Evolutionary conservation across 2,888 invertebrate species (phyloP).

Genomic region (Philereme vetulata): DNA sequence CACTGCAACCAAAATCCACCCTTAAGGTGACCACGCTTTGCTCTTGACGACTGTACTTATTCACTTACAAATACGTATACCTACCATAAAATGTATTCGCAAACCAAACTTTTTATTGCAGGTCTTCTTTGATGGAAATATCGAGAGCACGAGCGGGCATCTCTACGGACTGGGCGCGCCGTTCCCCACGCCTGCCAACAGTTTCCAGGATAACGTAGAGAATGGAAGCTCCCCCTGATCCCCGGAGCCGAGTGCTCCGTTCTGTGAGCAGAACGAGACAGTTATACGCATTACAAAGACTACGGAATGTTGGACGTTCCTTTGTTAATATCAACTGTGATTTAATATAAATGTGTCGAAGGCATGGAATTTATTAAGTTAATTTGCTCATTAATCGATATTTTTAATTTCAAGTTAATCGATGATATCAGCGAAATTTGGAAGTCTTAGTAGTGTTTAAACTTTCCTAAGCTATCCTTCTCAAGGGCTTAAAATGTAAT

Average conservation of each 20-base stretch:
- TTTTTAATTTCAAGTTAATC: too few species aligned
- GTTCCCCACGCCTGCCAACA: conserved; percentile 89
- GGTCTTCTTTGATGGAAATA: conserved; percentile 99
- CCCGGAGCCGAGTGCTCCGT: too few species aligned
- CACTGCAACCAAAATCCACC: too few species aligned
- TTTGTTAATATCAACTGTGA: conserved; percentile 31
- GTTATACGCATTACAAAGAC: conserved; percentile 14
- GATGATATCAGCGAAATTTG: conserved; percentile 2
- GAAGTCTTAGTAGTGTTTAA: conserved; percentile 9
- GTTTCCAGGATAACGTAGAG: conserved; percentile 87
- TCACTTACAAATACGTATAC: background rate
- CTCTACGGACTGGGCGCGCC: conserved; percentile 96
- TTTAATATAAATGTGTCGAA: conserved; percentile 33
- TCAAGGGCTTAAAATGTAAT: conserved; percentile 14
- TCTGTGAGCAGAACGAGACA: too few species aligned
- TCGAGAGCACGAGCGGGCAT: conserved; percentile 98
- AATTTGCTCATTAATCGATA: too few species aligned
- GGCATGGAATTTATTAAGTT: conserved; percentile 19
- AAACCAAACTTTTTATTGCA: conserved; percentile 63
- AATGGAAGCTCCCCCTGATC: conserved; percentile 84
- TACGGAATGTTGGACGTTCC: conserved; percentile 29
- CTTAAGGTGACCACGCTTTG: too few species aligned
- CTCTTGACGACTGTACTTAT: too few species aligned
- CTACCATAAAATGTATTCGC: background rate
- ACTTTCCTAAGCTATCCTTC: conserved; percentile 3